A percentile compares a stretch with the other conserved stretches of the same genome.
phyloP scores from a whole-genome alignment of 2,888 invertebrate genomes.

The Epinotia ramella region DNA sequence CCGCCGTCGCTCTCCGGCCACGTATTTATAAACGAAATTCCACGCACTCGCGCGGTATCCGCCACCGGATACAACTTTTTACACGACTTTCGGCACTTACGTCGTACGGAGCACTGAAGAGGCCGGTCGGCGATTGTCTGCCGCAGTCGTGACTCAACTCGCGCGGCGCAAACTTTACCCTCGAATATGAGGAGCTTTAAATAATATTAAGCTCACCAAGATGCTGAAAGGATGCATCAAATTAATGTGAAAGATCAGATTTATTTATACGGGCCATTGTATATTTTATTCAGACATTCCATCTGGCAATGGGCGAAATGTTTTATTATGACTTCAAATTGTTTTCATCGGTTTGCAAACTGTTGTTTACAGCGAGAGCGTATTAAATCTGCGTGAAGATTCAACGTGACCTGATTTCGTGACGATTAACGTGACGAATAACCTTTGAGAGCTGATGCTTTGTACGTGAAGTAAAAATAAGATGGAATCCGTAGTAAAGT shows the following conservation, averaged over 20 bases:
- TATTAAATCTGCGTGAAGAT: conserved; percentile 9
- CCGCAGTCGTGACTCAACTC: conserved; percentile 72
- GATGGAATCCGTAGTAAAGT: conserved; percentile 7
- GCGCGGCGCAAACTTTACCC: conserved; percentile 59
- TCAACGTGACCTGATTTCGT: conserved; percentile 16
- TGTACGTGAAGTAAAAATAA: conserved; percentile 24
- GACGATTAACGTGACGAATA: conserved; percentile 5
- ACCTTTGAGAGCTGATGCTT: conserved; percentile 5
- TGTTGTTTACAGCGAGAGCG: conserved; percentile 12
- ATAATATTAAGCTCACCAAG: conserved; percentile 65
- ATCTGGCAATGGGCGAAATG: conserved; percentile 53
- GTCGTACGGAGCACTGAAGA: conserved; percentile 81
- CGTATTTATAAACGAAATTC: conserved; percentile 84
- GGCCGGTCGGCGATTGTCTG: conserved; percentile 73
- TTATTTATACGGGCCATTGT: conserved; percentile 67
- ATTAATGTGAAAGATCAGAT: conserved; percentile 63
- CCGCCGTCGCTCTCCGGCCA: conserved; percentile 56
- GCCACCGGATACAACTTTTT: conserved; percentile 83
- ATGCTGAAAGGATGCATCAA: conserved; percentile 52
- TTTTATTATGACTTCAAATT: conserved; percentile 32
- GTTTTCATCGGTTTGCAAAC: conserved; percentile 11
- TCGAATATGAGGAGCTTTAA: conserved; percentile 61
- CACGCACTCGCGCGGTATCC: conserved; percentile 70
- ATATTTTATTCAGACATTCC: conserved; percentile 59
- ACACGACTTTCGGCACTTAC: conserved; percentile 85